These are phyloP conservation scores for Ips typographus DNA, from an alignment of 1,140 invertebrate species.

Conservation along the genomic window DNA sequence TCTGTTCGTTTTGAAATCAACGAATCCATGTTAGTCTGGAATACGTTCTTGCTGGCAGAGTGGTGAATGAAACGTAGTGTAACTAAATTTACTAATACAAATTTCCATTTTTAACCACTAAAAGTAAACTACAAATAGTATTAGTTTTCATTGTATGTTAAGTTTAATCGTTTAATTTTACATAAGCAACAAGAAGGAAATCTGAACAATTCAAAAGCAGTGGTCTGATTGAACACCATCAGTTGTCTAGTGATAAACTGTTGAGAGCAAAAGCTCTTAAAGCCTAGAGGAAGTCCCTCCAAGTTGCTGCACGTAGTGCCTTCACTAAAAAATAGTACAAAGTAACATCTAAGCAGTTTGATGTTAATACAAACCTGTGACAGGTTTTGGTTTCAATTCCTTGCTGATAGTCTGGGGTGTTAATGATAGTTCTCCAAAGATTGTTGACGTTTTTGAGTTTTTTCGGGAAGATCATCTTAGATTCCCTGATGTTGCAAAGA, in stretches of 20 bases:
- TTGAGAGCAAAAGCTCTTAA: conserved; percentile 31
- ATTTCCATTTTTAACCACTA: too few species aligned
- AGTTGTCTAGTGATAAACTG: conserved; percentile 33
- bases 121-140: too few species aligned
- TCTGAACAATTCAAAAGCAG: conserved; percentile 36
- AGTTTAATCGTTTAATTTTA: conserved; percentile 23
- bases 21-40: too few species aligned
- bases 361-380: conserved; percentile 17
- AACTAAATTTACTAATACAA: too few species aligned
- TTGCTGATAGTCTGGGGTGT: conserved; percentile 21
- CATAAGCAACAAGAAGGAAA: conserved; percentile 42
- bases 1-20: too few species aligned
- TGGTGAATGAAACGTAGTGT: too few species aligned
- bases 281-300: conserved; percentile 25
- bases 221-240: conserved; percentile 35
- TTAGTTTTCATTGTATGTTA: too few species aligned
- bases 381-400: conserved; percentile 25
- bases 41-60: too few species aligned
- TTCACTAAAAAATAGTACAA: neutral
- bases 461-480: conserved; percentile 16
- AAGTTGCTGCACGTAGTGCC: neutral
- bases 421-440: conserved; percentile 20
- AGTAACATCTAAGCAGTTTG: neutral
- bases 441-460: conserved; percentile 23
- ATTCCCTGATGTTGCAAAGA: conserved; percentile 15